Evolutionary conservation across 2,113 vertebrate species (phyloP).

Genomic region (Suricata suricatta): DNA sequence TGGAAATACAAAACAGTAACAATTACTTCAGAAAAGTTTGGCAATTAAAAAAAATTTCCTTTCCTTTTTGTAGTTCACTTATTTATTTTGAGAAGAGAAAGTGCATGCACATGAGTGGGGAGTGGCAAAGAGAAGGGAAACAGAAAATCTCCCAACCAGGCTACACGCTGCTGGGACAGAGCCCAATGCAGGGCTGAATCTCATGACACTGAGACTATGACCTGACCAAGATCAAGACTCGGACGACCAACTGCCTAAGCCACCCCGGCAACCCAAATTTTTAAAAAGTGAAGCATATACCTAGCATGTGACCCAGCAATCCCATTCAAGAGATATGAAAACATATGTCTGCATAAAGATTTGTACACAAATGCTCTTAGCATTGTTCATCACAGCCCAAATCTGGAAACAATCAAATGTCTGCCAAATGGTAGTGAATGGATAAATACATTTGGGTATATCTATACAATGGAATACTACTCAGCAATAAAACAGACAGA

Average conservation of each 20-base stretch:
- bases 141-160: no score
- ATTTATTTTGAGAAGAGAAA: no score
- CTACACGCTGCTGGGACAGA: no score
- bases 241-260: no score
- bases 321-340: conserved; percentile 31
- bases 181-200: no score
- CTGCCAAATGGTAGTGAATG: not conserved
- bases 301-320: not conserved
- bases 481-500: not conserved
- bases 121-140: no score
- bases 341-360: conserved; percentile 16
- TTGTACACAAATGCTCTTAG: not conserved
- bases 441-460: conserved; percentile 8
- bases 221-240: no score
- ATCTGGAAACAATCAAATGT: not conserved
- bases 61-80: no score
- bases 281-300: conserved; percentile 6
- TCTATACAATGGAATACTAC: not conserved
- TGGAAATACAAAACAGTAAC: conserved; percentile 15
- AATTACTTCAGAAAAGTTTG: not conserved
- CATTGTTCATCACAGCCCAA: not conserved
- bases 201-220: no score
- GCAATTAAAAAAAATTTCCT: not conserved
- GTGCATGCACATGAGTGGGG: no score
- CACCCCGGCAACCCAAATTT: not conserved